A percentile compares a stretch with the other conserved stretches of the same genome.
phyloP scores from a whole-genome alignment of 2,797 vertebrate species.

The Alcedo quadribrachys region DNA sequence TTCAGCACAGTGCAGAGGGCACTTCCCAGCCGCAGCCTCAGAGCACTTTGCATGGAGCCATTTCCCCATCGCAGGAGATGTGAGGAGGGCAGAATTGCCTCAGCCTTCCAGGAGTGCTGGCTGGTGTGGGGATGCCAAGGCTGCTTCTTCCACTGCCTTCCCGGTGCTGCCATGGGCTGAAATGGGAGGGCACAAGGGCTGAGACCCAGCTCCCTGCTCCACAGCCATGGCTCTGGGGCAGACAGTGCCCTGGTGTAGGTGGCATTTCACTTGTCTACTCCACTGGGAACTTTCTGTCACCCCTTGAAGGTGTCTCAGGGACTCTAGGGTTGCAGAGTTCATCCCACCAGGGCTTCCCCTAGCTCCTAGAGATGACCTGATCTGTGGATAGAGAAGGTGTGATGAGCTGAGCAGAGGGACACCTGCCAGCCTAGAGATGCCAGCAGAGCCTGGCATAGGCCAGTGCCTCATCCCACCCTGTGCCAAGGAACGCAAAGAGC shows the following conservation, averaged over 20 bases:
- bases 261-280: not conserved
- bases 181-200: not conserved
- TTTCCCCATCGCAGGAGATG: not conserved
- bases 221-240: not conserved
- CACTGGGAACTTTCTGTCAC: rapidly evolving
- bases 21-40: conserved; percentile 20
- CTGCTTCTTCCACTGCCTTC: not conserved
- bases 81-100: not conserved
- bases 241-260: not conserved
- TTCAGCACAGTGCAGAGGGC: conserved; percentile 45
- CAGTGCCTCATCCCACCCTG: not conserved
- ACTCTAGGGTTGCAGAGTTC: not conserved
- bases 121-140: not conserved
- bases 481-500: not conserved
- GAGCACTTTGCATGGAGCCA: not conserved
- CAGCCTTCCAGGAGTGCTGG: not conserved
- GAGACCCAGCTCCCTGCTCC: not conserved
- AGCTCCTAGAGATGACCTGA: not conserved
- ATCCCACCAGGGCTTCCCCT: not conserved
- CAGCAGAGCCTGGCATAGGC: not conserved
- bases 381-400: not conserved
- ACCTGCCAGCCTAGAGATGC: not conserved
- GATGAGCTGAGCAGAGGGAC: not conserved
- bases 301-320: not conserved
- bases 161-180: rapidly evolving